Conservation (phyloP, 1,140 invertebrate species). For the Microplitis demolitor region DNA sequence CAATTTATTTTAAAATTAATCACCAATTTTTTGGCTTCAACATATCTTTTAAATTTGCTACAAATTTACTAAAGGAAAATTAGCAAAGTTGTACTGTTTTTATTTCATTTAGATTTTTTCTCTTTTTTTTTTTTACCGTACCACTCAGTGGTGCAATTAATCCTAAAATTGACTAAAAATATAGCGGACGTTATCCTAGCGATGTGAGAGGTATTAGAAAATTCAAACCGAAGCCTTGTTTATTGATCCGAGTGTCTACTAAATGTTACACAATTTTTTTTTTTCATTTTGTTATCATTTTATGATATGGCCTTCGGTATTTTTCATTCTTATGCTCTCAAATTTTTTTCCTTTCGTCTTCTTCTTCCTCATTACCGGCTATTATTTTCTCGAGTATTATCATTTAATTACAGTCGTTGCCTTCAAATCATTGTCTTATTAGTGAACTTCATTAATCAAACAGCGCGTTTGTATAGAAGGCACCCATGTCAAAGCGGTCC, state of each 20-base stretch:
- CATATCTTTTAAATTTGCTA: not conserved
- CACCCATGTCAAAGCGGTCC: conserved; percentile 29
- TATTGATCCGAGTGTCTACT: not conserved
- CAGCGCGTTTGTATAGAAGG: conserved; percentile 22
- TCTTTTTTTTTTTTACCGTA: not conserved
- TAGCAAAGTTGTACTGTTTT: too few relatives aligned
- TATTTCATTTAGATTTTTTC: too few relatives aligned
- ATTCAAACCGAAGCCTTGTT: not conserved
- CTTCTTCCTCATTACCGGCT: not conserved
- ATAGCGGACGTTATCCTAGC: not conserved
- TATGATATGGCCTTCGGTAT: not conserved
- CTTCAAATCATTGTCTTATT: not conserved
- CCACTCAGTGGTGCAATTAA: not conserved
- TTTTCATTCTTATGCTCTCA: not conserved
- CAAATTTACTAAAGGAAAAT: not conserved
- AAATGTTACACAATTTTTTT: not conserved
- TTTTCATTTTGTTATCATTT: not conserved
- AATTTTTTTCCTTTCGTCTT: not conserved
- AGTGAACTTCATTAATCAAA: not conserved
- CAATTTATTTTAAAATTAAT: not conserved
- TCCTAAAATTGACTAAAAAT: not conserved
- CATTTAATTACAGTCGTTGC: not conserved
- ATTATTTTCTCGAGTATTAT: not conserved
- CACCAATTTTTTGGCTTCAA: too few relatives aligned
- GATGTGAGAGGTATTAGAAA: not conserved